Evolutionary conservation across 2,797 vertebrate species (phyloP), one percentile per base, ranked within the genome.

Genomic region (Alcedo quadribrachys): DNA sequence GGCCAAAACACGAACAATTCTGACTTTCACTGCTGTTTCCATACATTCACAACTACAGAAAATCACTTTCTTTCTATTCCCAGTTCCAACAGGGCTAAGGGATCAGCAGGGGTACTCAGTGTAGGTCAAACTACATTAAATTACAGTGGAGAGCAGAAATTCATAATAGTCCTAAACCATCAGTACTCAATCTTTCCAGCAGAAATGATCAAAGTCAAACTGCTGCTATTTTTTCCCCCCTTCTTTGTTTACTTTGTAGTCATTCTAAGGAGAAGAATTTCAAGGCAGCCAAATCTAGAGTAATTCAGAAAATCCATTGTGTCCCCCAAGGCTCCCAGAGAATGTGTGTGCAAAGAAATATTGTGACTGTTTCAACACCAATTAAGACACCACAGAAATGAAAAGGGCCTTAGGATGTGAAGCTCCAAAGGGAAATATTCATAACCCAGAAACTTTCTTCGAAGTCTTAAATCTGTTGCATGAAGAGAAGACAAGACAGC

Each of bases 71-170:
- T 85, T 95, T 87, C 84, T 46, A 63, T 63, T 67, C 33, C 28
- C 17, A 28, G 27, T 83, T 85, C 85, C 85, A 90, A 15, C 48
- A 43, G 40, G 27, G 54, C 3, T 37, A 73, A 79, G 21, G 46
- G 90, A 78, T 76, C 81, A 89, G 86, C 85, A 69, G 79, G 57
- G 80, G 43, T n/a, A 51, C 14, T 79, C 55, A 15, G 15, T 17
- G 63, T 42, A 79, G 89, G 84, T 90, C 86, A 94, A 78, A 61
- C 48, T 76, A 12, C 58, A 60, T 90, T 65, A 93, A 94, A 92
- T 60, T 69, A 89, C 55, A 79, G 62, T 2, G 3, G 35, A 87
- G 51, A 85, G 69, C 20, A 87, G 57, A 87, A 90, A 93, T 81
- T 81, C 17, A 0, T 57, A 90, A 75, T 45, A 82, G 32, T 62